Evolutionary conservation across 2,797 vertebrate species (phyloP).

Genomic region (Channallabes apus): DNA sequence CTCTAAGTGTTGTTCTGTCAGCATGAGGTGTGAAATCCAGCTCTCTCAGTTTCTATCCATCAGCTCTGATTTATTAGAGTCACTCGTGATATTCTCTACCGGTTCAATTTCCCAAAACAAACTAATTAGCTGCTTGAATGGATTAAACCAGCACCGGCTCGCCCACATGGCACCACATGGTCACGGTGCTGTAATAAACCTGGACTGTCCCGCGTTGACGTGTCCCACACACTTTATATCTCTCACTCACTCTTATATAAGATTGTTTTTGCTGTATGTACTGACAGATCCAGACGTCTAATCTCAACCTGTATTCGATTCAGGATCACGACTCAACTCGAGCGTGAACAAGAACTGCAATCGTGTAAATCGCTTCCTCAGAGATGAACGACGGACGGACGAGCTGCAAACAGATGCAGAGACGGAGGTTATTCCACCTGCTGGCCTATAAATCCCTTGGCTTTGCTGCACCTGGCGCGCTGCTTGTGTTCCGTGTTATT

Average conservation of each 20-base stretch:
- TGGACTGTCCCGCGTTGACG: too few relatives aligned
- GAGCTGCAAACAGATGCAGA: neutral
- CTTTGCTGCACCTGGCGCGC: neutral
- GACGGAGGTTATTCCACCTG: conserved; percentile 14
- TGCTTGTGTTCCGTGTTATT: conserved; percentile 10
- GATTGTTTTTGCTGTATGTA: too few relatives aligned
- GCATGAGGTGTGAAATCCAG: neutral
- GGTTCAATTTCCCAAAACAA: neutral
- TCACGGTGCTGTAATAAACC: too few relatives aligned
- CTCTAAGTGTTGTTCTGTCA: too few relatives aligned
- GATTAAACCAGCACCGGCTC: neutral
- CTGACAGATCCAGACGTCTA: too few relatives aligned
- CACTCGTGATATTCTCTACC: neutral
- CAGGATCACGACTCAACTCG: neutral
- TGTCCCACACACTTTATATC: too few relatives aligned
- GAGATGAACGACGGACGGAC: neutral
- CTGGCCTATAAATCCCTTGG: conserved; percentile 10
- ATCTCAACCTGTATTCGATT: too few relatives aligned
- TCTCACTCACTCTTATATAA: too few relatives aligned
- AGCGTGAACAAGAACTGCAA: neutral
- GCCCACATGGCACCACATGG: too few relatives aligned
- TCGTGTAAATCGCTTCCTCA: neutral
- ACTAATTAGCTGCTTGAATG: neutral
- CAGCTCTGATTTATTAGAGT: neutral
- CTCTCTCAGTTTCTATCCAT: neutral